These are phyloP conservation scores for Protonemura montana DNA, from an alignment of 2,888 invertebrate species.

Conservation along the genomic window DNA sequence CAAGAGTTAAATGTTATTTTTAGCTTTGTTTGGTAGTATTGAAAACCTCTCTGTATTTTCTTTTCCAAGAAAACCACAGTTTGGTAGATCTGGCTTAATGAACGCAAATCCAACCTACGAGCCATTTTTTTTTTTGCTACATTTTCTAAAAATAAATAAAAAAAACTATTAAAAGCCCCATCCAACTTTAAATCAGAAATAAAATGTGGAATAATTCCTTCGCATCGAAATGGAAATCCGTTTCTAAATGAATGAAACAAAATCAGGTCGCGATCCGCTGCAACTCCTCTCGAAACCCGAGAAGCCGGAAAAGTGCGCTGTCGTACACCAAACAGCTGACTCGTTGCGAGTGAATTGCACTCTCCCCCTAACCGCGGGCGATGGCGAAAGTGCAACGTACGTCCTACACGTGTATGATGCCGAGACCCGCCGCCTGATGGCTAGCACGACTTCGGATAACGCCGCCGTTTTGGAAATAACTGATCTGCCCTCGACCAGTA, in stretches of 20 bases:
- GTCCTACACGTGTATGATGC: slow-evolving; percentile 65
- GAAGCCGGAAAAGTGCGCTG: slow-evolving; percentile 65
- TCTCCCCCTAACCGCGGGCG: background rate
- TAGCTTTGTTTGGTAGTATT: too few relatives aligned
- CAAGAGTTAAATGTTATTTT: too few relatives aligned
- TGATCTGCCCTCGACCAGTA: slow-evolving; percentile 58
- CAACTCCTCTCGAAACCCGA: slow-evolving; percentile 54
- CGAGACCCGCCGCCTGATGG: slow-evolving; percentile 61
- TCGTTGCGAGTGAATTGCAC: slow-evolving; percentile 61
- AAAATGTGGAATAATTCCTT: too few relatives aligned
- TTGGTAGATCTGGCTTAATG: too few relatives aligned
- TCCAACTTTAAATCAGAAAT: too few relatives aligned
- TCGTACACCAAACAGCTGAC: slow-evolving; percentile 60
- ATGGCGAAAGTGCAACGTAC: slow-evolving; percentile 57
- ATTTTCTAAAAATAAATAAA: too few relatives aligned
- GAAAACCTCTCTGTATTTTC: too few relatives aligned
- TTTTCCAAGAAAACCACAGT: too few relatives aligned
- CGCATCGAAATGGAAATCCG: background rate
- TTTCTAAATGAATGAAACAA: background rate
- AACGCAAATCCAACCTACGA: too few relatives aligned
- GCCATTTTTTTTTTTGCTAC: too few relatives aligned
- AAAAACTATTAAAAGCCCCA: too few relatives aligned
- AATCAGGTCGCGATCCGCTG: slow-evolving; percentile 36
- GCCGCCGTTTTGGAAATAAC: slow-evolving; percentile 61
- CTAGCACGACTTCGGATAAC: slow-evolving; percentile 62